Percentiles rank a stretch among this genome's conserved stretches.
These are phyloP conservation scores for Crocidura indochinensis DNA, from an alignment of 2,797 vertebrate genomes.

Conservation along the genomic window DNA sequence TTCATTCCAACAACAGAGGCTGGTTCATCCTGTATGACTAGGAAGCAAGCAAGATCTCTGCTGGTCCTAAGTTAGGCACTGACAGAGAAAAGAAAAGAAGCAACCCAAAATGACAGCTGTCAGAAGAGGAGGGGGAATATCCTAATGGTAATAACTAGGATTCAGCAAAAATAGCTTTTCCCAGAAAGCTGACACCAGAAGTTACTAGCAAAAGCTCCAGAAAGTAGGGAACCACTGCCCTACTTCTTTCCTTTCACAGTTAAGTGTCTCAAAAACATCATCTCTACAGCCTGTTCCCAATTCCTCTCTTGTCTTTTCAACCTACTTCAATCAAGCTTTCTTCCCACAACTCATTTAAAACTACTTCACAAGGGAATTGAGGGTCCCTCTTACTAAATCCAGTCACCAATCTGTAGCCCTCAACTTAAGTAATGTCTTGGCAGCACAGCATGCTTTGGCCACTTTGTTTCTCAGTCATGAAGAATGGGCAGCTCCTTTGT, in stretches of 20 bases:
- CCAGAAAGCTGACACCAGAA: constrained; percentile 16
- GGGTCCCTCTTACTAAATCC: background rate
- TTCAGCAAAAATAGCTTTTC: constrained; percentile 68
- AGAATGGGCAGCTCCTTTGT: background rate
- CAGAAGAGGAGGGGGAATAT: background rate
- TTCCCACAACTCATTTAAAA: background rate
- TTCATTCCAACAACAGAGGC: background rate
- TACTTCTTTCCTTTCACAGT: constrained; percentile 19
- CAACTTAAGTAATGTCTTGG: background rate
- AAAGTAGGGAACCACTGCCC: background rate
- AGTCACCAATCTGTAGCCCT: background rate
- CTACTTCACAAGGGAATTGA: constrained; percentile 8
- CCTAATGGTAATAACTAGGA: constrained; percentile 54
- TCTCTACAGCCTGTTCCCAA: background rate
- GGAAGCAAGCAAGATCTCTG: constrained; percentile 54
- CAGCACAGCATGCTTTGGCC: background rate
- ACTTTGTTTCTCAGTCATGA: background rate
- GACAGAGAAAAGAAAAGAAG: constrained; percentile 42
- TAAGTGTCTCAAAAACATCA: constrained; percentile 6
- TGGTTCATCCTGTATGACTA: constrained; percentile 53
- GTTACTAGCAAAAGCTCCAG: constrained; percentile 14
- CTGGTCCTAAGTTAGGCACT: constrained; percentile 47
- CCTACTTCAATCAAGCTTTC: constrained; percentile 27
- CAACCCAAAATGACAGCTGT: constrained; percentile 68
- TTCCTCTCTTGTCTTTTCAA: constrained; percentile 1